A percentile compares a stretch with the other conserved stretches of the same genome.
Conservation (phyloP, 2,113 vertebrate genomes). For the Upupa epops region DNA sequence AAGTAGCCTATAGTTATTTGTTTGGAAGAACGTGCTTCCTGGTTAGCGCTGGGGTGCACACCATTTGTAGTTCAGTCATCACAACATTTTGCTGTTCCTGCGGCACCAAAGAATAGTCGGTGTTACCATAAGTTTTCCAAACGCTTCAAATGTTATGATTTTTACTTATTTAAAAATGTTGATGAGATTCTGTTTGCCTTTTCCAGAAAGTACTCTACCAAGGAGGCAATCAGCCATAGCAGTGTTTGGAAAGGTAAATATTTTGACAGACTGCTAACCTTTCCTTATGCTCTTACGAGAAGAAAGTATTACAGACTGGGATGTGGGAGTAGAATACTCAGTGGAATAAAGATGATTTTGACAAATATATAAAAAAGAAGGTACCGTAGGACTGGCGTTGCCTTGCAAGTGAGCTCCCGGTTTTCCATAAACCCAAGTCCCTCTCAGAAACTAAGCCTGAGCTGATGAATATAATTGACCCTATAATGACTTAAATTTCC, state of each 20-base stretch:
- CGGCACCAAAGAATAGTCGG: not conserved
- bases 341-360: not conserved
- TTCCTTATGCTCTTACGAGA: not conserved
- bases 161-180: not conserved
- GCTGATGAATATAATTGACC: not conserved
- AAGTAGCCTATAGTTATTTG: not conserved
- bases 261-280: not conserved
- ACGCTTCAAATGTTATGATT: not conserved
- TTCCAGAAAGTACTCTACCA: not conserved
- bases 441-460: not conserved
- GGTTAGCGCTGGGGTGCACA: not conserved
- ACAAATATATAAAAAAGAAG: not conserved
- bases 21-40: not conserved
- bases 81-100: not conserved
- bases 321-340: not conserved
- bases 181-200: not conserved
- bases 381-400: not conserved
- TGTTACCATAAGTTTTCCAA: not conserved
- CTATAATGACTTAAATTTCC: conserved; percentile 10
- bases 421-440: not conserved
- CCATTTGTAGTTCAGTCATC: not conserved
- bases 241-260: not conserved
- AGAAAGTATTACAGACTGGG: not conserved
- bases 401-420: not conserved
- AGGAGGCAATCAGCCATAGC: not conserved